These are phyloP conservation scores for Polypedilum vanderplanki DNA, from an alignment of 1,140 invertebrate species.

Conservation along the genomic window DNA sequence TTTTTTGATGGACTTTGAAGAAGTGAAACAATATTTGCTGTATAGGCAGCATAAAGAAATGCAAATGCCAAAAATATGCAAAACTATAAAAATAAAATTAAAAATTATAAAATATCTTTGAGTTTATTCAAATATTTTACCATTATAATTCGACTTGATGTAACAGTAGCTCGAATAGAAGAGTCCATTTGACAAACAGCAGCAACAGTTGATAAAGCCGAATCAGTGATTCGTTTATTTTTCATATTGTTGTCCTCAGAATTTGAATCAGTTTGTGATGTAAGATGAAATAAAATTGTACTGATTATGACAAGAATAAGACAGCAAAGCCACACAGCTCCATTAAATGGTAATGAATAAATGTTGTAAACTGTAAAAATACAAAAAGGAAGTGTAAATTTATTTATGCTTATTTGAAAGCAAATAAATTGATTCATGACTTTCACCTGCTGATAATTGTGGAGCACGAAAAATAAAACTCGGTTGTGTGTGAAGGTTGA, in stretches of 20 bases:
- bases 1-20: slow-evolving; percentile 30
- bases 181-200: slow-evolving; percentile 31
- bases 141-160: slow-evolving; percentile 34
- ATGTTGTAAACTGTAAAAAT: slow-evolving; percentile 31
- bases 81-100: slow-evolving; percentile 23
- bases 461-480: slow-evolving; percentile 31
- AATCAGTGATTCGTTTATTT: slow-evolving; percentile 23
- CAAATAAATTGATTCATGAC: too few species aligned
- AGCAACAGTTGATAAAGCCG: slow-evolving; percentile 27
- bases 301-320: neutral
- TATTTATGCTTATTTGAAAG: slow-evolving; percentile 32
- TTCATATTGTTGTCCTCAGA: neutral
- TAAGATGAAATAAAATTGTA: slow-evolving; percentile 30
- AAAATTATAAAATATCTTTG: too few species aligned
- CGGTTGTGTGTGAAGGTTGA: slow-evolving; percentile 24
- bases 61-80: slow-evolving; percentile 30
- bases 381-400: neutral
- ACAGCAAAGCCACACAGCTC: slow-evolving; percentile 29
- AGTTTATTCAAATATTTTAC: too few species aligned
- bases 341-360: slow-evolving; percentile 32
- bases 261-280: neutral
- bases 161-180: slow-evolving; percentile 30
- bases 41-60: slow-evolving; percentile 29
- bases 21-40: slow-evolving; percentile 30
- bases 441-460: too few species aligned